Percentiles rank a stretch among this genome's conserved stretches.
These are phyloP conservation scores for Bujurquina vittata DNA, from an alignment of 2,113 vertebrate genomes.

Conservation along the genomic window DNA sequence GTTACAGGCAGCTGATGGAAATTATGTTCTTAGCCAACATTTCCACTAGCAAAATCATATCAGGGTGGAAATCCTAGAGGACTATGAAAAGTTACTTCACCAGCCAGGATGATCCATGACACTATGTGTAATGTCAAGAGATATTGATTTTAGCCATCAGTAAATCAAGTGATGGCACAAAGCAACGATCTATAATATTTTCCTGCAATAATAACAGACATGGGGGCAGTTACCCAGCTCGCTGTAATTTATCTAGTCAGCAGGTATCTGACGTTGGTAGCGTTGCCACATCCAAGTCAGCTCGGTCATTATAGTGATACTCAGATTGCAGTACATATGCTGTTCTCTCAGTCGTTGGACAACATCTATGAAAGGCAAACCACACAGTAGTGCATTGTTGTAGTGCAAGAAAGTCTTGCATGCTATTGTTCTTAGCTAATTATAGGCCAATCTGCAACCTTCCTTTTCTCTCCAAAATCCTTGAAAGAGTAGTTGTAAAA, in stretches of 20 bases:
- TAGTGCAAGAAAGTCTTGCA: neutral
- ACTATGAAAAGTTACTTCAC: neutral
- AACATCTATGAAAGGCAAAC: neutral
- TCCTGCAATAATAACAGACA: no score
- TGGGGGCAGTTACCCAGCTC: no score
- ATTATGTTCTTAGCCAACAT: neutral
- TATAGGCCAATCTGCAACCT: no score
- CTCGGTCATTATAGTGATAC: neutral
- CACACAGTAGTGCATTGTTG: no score
- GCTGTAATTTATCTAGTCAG: no score
- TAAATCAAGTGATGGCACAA: neutral
- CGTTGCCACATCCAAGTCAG: neutral
- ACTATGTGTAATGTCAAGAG: neutral
- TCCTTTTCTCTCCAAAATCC: no score
- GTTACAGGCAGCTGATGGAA: neutral
- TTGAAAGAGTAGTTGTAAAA: no score
- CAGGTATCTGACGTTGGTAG: neutral
- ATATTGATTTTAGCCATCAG: neutral
- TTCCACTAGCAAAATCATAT: neutral
- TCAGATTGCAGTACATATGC: neutral
- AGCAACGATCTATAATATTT: neutral
- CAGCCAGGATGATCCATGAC: neutral
- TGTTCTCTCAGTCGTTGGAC: neutral
- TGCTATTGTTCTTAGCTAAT: neutral
- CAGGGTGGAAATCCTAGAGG: slow-evolving; percentile 1